Base-by-base conservation (phyloP, 92 coral and sea anemone species). In the Paramuricea clavata region DNA sequence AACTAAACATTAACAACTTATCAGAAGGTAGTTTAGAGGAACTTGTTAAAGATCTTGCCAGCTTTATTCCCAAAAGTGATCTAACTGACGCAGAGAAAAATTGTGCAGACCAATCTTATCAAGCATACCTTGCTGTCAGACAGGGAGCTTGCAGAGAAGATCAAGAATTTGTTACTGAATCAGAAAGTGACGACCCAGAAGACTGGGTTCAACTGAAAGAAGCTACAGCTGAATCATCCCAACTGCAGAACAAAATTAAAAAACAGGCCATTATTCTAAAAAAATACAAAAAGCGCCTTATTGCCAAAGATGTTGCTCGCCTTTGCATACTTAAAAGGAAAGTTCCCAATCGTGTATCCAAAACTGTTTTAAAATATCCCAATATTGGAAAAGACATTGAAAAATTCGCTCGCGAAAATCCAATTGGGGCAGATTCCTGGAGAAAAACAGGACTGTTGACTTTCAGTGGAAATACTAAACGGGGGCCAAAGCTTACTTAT, bases 361-460 rank as follows among this genome's bases (percentile, higher is more conserved):
- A 33, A 12, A 81, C 85, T 41, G 64, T 42, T 42, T 42, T 6
- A 6, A 42, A 42, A 42, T 42, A 5, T 12, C 49, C 49, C 6
- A 42, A 42, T 42, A 42, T 42, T 42, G 49, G 49, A 12, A 42
- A 42, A 42, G 49, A 42, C 49, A 42, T 42, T 42, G 49, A 42
- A 42, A 12, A 42, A 5, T 42, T 42, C 12, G 49, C 12, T 42
- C 6, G 12, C 6, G 49, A 42, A 42, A 42, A 12, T 6, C 6
- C 6, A 3, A 68, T 82, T 0, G 87, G 49, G n/a, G 87, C 79
- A 0, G 79, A 82, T 26, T 68, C 78, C 17, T 82, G 67, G 85
- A 2, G 87, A 15, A 3, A 76, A 23, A 83, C 69, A 4, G 69
- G 87, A 7, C 25, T 81, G 7, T 35, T 62, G 6, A 42, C 49